Conservation (phyloP, 2,113 vertebrate genomes). For the Gulo gulo region DNA sequence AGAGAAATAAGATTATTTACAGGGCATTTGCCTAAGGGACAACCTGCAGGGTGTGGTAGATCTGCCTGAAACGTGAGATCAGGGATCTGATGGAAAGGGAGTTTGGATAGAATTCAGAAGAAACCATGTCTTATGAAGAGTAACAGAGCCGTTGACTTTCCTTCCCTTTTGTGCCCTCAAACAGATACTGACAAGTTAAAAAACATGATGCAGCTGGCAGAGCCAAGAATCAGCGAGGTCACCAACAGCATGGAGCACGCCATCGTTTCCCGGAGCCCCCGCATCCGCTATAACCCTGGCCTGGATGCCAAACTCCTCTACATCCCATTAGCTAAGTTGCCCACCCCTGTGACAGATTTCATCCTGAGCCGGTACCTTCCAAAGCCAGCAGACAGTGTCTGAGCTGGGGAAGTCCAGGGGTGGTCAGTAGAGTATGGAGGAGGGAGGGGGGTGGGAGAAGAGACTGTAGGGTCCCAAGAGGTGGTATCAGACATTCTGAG, state of each 20-base stretch:
- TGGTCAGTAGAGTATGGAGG: background rate
- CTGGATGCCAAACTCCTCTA: conserved; percentile 85
- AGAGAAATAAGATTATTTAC: background rate
- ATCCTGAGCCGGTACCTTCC: conserved; percentile 74
- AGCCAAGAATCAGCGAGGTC: conserved; percentile 80
- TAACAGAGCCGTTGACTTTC: background rate
- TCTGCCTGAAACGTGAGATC: background rate
- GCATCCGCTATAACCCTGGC: conserved; percentile 84
- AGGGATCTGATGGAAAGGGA: background rate
- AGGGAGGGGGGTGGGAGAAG: background rate
- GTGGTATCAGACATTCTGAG: background rate
- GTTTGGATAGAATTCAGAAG: background rate
- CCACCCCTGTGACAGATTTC: conserved; percentile 82
- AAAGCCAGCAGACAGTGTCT: conserved; percentile 72
- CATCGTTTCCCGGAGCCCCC: conserved; percentile 81
- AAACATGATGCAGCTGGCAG: conserved; percentile 50
- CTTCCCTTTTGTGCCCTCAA: background rate
- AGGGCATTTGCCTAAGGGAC: background rate
- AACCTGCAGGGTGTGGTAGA: background rate
- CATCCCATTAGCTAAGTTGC: conserved; percentile 81
- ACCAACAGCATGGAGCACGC: conserved; percentile 84
- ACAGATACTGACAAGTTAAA: conserved; percentile 66
- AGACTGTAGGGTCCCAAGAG: background rate
- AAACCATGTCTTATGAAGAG: background rate
- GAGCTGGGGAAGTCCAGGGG: background rate